Evolutionary conservation across 2,888 invertebrate species (phyloP), one percentile per base, ranked within the genome.

Genomic region (Athripsodes cinereus): DNA sequence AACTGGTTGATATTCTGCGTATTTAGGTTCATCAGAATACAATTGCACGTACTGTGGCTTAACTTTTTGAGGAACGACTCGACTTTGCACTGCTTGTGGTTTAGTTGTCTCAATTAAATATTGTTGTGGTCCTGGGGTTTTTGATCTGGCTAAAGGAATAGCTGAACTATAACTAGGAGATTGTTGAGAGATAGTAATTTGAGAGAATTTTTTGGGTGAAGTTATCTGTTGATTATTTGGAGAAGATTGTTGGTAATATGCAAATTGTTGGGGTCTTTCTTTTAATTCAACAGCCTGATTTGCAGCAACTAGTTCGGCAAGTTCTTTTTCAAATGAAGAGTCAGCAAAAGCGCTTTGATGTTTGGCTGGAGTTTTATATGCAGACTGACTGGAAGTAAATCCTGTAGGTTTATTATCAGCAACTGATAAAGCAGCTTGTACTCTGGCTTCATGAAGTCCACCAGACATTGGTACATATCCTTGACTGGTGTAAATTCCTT

Each of bases 31-130:
- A 52, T 60, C 61, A 10, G 51, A 13, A 13, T 40, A 18, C 11
- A 26, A 51, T 53, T 57, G 59, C 20, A 55, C 46, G 34, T 62
- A 60, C 35, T 59, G 55, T 40, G 57, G 60, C 34, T 57, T 60
- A 13, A 16, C 35, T 44, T 58, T 60, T 3, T 26, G 35, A 1
- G 58, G 44, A 44, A 60, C 52, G 19, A 53, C 61, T 53, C 56
- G 59, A 6, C 21, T 22, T 46, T 56, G 57, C 2, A 22, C 55
- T 6, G 52, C 44, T 40, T 59, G 61, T 6, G 62, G 64, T 48
- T 61, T 62, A 0, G 79, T 78, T 0, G 79, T 79, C 66, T 79
- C 79, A 20, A 79, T 79, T 20, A 78, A 65, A 62, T 78, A 79
- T 63, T 79, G 79, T 57, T 79, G 78, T 26, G 79, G 79, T 16